phyloP scores from a whole-genome alignment of 2,113 vertebrate species.

The Ptyas mucosa region DNA sequence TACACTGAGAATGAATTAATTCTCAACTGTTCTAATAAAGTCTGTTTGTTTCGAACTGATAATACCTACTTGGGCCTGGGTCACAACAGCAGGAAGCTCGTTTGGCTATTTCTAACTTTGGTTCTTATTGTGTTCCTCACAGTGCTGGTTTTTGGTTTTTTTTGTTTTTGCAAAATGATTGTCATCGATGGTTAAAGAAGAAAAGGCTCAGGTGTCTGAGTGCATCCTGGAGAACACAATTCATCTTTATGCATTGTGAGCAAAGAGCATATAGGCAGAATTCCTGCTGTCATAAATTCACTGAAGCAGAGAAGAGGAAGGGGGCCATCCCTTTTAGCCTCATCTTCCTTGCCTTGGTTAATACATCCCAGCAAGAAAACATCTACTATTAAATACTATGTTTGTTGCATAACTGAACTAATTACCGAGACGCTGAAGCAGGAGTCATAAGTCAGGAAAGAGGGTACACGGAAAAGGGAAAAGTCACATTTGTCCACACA shows the following conservation, averaged over 20 bases:
- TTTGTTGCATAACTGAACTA: not conserved
- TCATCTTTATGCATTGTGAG: not conserved
- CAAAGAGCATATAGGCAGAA: not conserved
- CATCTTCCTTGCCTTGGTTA: not conserved
- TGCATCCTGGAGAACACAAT: not conserved
- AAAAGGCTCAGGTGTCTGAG: not conserved
- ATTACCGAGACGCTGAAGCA: not conserved
- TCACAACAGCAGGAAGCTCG: too few relatives aligned
- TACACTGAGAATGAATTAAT: too few relatives aligned
- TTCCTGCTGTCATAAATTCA: not conserved
- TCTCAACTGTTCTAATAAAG: too few relatives aligned
- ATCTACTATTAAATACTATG: not conserved
- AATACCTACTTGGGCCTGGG: too few relatives aligned
- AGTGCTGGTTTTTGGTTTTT: not conserved
- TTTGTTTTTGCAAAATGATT: not conserved
- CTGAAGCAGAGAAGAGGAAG: not conserved
- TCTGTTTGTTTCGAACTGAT: too few relatives aligned
- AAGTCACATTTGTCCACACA: not conserved
- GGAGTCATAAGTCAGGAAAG: not conserved
- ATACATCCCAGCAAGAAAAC: not conserved
- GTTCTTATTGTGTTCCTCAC: not conserved
- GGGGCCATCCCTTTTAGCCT: not conserved
- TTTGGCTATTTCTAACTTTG: not conserved
- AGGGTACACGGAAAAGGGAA: not conserved
- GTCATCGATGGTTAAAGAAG: not conserved